These are phyloP conservation scores for Chromobotia macracanthus DNA, from an alignment of 2,797 vertebrate species.

Conservation along the genomic window DNA sequence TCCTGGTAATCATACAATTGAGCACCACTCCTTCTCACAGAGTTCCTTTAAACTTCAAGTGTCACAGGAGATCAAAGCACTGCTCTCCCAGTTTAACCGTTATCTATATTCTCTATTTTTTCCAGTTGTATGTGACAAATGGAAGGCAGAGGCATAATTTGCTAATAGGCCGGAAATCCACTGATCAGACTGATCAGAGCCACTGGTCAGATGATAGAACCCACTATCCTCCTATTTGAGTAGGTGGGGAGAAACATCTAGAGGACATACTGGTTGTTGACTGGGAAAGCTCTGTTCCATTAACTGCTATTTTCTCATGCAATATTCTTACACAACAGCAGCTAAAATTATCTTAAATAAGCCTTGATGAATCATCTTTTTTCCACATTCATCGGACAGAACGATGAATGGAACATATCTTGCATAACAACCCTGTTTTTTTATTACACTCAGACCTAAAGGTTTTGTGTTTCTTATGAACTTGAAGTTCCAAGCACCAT, in stretches of 20 bases:
- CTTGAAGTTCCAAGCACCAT: too few species aligned
- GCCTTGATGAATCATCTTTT: not conserved
- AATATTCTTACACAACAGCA: not conserved
- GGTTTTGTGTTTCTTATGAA: too few species aligned
- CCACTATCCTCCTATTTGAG: conserved; percentile 23
- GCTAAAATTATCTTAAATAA: not conserved
- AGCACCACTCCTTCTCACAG: too few species aligned
- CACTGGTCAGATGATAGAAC: conserved; percentile 12
- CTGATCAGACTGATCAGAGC: conserved; percentile 10
- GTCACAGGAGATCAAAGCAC: too few species aligned
- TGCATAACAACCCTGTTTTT: too few species aligned
- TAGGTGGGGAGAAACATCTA: not conserved
- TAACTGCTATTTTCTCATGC: not conserved
- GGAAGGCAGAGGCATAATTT: not conserved
- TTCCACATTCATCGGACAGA: not conserved
- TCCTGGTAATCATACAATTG: too few species aligned
- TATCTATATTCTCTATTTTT: not conserved
- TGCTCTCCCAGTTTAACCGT: too few species aligned
- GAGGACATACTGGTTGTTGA: not conserved
- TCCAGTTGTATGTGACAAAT: conserved; percentile 15
- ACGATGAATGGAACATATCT: conserved; percentile 8
- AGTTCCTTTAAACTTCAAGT: too few species aligned
- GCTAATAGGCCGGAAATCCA: not conserved
- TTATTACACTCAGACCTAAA: not conserved
- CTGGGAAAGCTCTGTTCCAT: not conserved